These are phyloP conservation scores for Macrophya annulata DNA, from an alignment of 2,888 invertebrate species.

Conservation along the genomic window DNA sequence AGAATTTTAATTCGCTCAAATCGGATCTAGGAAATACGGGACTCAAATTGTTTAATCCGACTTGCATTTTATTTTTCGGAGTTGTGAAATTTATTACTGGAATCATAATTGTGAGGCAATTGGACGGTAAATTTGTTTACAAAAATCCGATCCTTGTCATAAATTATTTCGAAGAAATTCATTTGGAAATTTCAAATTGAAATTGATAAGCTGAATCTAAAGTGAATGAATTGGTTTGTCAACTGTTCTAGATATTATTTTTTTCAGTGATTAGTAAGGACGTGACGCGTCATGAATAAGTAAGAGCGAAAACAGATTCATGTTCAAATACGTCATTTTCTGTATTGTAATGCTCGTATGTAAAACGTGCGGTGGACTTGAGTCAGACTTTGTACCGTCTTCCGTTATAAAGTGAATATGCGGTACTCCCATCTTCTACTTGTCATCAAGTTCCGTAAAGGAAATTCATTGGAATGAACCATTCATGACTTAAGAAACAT, in stretches of 20 bases:
- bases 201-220: too few species aligned
- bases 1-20: slow-evolving; percentile 49
- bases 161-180: too few species aligned
- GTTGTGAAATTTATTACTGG: neutral
- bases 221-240: too few species aligned
- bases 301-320: neutral
- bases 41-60: slow-evolving; percentile 5
- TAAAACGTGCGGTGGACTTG: neutral
- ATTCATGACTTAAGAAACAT: neutral
- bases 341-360: too few species aligned
- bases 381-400: slow-evolving; percentile 9
- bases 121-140: too few species aligned
- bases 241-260: neutral
- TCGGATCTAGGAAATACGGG: slow-evolving; percentile 12
- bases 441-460: slow-evolving; percentile 1
- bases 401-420: neutral
- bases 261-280: neutral
- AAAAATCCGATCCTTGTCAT: too few species aligned
- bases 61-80: neutral
- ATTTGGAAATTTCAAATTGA: too few species aligned
- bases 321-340: neutral
- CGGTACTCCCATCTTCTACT: neutral
- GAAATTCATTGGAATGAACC: neutral
- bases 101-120: too few species aligned
- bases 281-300: neutral